Base-by-base conservation (phyloP, 2,888 invertebrate species). In the Caradrina clavipalpis region DNA sequence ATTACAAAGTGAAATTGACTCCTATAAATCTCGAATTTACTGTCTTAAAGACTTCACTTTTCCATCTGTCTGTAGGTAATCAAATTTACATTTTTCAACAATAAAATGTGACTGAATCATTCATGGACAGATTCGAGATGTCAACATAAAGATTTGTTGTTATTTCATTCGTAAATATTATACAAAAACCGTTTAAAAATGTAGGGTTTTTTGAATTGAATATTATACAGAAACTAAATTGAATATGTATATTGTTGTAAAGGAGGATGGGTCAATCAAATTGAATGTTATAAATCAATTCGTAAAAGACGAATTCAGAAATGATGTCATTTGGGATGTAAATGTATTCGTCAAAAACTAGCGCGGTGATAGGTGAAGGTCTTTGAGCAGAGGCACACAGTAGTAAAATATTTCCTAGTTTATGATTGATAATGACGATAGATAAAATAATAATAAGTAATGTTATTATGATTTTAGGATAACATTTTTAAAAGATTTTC, bases 41-140 rank as follows among this genome's bases (percentile, higher is more conserved):
- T 61, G 63, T 73, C 82, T 58, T 63, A 65, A 59, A 65, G 59
- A 45, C 67, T 71, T 78, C 65, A 81, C 64, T 73, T 82, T 78
- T 78, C 68, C 82, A 78, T 78, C 62, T 79, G 64, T 80, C 83
- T 51, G 55, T 45, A 54, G 76, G 63, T 67, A 74, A 83, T 85
- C 82, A 82, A 82, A 82, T 82, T 82, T 61, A 71, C 85, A 82
- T 82, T 71, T 82, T 80, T 65, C 70, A 82, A 80, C 69, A 80
- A 82, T 85, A 85, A 73, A 82, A 85, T 82, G 68, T 73, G 65
- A 66, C 63, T 70, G 81, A 85, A 82, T 82, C 77, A 82, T 82
- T 82, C 72, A 71, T 63, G 69, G 67, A 79, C 73, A 71, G 69
- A 82, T 76, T 69, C 39, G 49, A 73, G 64, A 80, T 67, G 74